phyloP scores from a whole-genome alignment of 2,888 invertebrate genomes.

The Hemaris fuciformis region DNA sequence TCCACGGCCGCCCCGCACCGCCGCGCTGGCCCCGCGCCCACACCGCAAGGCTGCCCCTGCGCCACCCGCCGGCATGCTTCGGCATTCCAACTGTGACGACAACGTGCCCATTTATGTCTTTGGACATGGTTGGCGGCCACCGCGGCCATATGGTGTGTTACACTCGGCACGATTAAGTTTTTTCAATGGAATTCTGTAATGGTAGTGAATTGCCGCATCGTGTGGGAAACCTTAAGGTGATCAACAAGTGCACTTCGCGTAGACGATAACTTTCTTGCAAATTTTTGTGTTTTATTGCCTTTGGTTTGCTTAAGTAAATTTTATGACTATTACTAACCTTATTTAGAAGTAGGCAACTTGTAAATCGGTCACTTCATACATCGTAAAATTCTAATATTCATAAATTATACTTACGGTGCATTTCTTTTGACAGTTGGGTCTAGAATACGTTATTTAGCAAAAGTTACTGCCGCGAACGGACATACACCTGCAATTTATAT shows the following conservation, averaged over 20 bases:
- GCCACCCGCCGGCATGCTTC: conserved; percentile 41
- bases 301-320: conserved; percentile 17
- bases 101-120: conserved; percentile 80
- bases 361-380: conserved; percentile 27
- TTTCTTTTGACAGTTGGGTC: conserved; percentile 8
- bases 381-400: conserved; percentile 31
- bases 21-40: conserved; percentile 33
- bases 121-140: conserved; percentile 75
- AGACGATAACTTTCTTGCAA: conserved; percentile 7
- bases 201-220: conserved; percentile 51
- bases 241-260: conserved; percentile 15
- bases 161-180: conserved; percentile 53
- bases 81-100: conserved; percentile 77
- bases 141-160: conserved; percentile 74
- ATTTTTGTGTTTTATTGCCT: conserved; percentile 16
- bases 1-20: conserved; percentile 14
- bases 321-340: conserved; percentile 8
- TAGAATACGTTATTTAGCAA: neutral
- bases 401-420: conserved; percentile 28
- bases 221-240: conserved; percentile 47
- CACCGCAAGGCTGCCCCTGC: conserved; percentile 56
- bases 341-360: conserved; percentile 22
- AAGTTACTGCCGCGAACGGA: neutral
- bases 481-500: neutral
- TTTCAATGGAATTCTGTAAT: conserved; percentile 65